A percentile compares a stretch with the other conserved stretches of the same genome.
Conservation (phyloP, 2,797 vertebrate genomes). For the Anabacerthia variegaticeps region DNA sequence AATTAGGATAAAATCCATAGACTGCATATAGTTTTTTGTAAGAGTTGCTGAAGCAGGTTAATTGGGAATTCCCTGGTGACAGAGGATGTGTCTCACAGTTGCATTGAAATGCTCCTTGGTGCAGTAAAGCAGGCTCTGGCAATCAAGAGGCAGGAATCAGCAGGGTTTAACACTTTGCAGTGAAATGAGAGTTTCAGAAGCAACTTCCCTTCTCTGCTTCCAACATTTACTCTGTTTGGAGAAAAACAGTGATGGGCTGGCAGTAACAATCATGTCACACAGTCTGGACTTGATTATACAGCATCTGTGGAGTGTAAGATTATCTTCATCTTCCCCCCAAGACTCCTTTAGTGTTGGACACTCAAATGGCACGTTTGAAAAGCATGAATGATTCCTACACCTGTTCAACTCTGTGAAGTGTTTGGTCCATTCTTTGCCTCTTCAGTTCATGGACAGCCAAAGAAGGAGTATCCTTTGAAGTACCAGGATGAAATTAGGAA, state of each 20-base stretch:
- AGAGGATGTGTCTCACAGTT: not conserved
- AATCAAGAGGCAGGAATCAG: not conserved
- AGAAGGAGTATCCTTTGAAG: not conserved
- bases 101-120: not conserved
- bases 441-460: not conserved
- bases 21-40: not conserved
- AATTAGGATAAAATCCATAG: slow-evolving; percentile 29
- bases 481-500: not conserved
- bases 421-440: not conserved
- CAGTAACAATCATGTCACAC: not conserved
- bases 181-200: not conserved
- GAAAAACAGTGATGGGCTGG: not conserved
- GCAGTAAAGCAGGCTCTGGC: not conserved
- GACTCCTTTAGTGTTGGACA: not conserved
- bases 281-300: not conserved
- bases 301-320: not conserved
- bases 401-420: not conserved
- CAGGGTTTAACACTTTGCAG: not conserved
- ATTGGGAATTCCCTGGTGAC: slow-evolving; percentile 12
- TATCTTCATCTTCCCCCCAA: not conserved
- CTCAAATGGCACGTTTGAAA: not conserved
- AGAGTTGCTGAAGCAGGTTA: not conserved
- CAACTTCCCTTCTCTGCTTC: not conserved
- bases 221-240: not conserved
- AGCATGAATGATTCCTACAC: not conserved